These are phyloP conservation scores for Engraulis encrasicolus DNA, from an alignment of 2,113 vertebrate genomes.

Conservation along the genomic window DNA sequence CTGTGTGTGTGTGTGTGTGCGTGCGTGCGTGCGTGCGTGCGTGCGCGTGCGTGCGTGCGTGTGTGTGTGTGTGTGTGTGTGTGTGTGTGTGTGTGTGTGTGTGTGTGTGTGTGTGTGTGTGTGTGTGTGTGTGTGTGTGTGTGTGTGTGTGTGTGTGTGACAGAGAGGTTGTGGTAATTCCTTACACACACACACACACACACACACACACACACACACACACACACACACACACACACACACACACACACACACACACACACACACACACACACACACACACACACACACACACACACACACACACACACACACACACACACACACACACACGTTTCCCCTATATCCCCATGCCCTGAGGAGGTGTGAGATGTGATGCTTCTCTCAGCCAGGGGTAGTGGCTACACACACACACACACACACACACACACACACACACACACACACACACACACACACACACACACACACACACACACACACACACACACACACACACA, in stretches of 20 bases:
- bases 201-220: background rate
- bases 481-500: no score
- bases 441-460: no score
- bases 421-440: no score
- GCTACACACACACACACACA: no score
- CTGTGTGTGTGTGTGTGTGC: no score
- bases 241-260: background rate
- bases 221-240: background rate
- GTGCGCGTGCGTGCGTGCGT: background rate
- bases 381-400: conserved; percentile 12
- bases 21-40: no score
- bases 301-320: background rate
- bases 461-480: no score
- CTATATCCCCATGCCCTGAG: conserved; percentile 13
- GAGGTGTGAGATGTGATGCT: conserved; percentile 50
- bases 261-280: background rate
- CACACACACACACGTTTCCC: background rate
- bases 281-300: background rate
- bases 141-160: conserved; percentile 22
- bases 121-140: background rate
- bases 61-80: conserved; percentile 25
- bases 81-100: background rate
- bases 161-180: conserved; percentile 32
- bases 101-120: conserved; percentile 14
- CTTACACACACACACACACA: background rate